phyloP scores from a whole-genome alignment of 2,888 invertebrate genomes.

The Fabriciana adippe region DNA sequence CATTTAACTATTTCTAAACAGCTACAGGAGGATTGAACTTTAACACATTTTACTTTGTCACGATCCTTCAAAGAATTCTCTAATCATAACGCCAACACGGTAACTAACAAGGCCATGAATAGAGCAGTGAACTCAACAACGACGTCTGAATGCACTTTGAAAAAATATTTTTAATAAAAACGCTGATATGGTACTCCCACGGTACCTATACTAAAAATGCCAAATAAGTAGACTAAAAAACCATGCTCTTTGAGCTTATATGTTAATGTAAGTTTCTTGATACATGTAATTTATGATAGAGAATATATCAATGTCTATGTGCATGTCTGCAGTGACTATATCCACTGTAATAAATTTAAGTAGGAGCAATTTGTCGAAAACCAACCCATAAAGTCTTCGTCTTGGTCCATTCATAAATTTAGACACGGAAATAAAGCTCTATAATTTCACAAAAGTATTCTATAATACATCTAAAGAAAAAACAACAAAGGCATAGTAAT shows the following conservation, averaged over 20 bases:
- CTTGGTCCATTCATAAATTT: constrained; percentile 35
- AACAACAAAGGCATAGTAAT: too few species aligned
- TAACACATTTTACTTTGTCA: constrained; percentile 53
- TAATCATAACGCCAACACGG: constrained; percentile 22
- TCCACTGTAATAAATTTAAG: constrained; percentile 56
- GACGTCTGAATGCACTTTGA: constrained; percentile 22
- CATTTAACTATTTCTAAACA: constrained; percentile 36
- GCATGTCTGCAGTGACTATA: constrained; percentile 44
- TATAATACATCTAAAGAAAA: too few species aligned
- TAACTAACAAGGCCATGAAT: constrained; percentile 64
- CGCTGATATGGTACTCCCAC: constrained; percentile 4
- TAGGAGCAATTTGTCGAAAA: constrained; percentile 53
- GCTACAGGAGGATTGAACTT: background rate
- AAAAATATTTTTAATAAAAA: constrained; percentile 28
- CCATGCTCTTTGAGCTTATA: constrained; percentile 5
- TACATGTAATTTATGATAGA: constrained; percentile 48
- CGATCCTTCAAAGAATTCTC: constrained; percentile 23
- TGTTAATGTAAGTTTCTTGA: constrained; percentile 12
- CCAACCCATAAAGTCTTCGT: constrained; percentile 35
- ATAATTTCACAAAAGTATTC: background rate
- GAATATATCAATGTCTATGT: constrained; percentile 47
- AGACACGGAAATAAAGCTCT: constrained; percentile 15
- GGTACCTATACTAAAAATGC: background rate
- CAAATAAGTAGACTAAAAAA: background rate
- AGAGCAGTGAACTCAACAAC: constrained; percentile 57